phyloP scores from a whole-genome alignment of 2,797 vertebrate genomes.

The Bradypodion ventrale region DNA sequence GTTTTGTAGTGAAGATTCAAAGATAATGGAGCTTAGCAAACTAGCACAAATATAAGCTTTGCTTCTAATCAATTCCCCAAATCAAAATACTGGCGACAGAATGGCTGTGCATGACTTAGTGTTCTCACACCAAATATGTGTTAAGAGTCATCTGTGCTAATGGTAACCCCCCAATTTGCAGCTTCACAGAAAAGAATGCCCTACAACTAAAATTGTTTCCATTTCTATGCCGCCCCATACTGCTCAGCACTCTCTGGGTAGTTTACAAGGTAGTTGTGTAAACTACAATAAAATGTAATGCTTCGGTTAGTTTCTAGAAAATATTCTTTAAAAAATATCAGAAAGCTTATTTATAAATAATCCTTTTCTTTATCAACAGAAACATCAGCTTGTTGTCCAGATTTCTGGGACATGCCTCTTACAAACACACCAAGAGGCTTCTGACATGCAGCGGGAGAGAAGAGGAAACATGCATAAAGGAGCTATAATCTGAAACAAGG shows the following conservation, averaged over 20 bases:
- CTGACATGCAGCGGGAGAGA: background rate
- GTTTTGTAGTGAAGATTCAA: background rate
- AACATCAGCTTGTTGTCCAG: background rate
- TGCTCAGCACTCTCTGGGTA: too few relatives aligned
- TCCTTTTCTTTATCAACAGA: background rate
- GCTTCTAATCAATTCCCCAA: constrained; percentile 24
- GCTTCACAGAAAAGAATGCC: background rate
- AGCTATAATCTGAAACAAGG: too few relatives aligned
- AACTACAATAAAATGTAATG: background rate
- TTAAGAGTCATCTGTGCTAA: fast-evolving
- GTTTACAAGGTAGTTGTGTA: too few relatives aligned
- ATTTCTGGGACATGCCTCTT: background rate
- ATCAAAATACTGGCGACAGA: constrained; percentile 15
- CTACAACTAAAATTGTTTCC: too few relatives aligned
- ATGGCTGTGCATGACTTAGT: background rate
- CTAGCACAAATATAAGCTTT: constrained; percentile 28
- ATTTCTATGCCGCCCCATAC: too few relatives aligned
- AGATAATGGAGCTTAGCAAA: background rate
- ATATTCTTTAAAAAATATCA: background rate
- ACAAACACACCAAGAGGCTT: background rate
- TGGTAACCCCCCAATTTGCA: background rate
- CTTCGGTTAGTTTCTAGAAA: background rate
- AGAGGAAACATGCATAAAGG: background rate
- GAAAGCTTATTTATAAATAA: background rate
- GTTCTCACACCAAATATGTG: background rate